Conservation (phyloP, 2,797 vertebrate species). For the Tenualosa ilisha region DNA sequence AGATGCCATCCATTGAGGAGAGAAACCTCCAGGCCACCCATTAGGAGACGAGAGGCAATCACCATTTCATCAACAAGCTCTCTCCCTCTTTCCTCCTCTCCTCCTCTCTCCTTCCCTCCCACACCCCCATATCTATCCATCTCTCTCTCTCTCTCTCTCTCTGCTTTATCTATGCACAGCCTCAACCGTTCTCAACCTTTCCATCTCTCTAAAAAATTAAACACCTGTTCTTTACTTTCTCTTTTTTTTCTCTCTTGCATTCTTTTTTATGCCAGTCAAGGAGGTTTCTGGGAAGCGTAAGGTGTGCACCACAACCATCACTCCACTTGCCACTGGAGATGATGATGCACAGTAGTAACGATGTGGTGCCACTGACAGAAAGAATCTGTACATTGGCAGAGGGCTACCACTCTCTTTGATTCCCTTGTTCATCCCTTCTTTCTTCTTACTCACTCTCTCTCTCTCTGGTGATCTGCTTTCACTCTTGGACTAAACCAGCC, state of each 20-base stretch:
- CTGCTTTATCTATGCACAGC: background rate
- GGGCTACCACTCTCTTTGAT: background rate
- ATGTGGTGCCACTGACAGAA: background rate
- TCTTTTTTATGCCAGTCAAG: too few species aligned
- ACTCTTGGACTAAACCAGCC: slow-evolving; percentile 60
- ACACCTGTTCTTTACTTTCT: background rate
- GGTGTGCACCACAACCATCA: background rate
- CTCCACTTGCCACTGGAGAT: background rate
- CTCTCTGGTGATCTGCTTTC: slow-evolving; percentile 30
- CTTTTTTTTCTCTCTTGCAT: background rate
- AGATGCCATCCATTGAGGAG: slow-evolving; percentile 59
- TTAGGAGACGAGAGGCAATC: slow-evolving; percentile 75
- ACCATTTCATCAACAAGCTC: slow-evolving; percentile 73
- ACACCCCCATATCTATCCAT: slow-evolving; percentile 24
- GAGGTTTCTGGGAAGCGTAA: background rate
- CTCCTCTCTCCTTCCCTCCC: slow-evolving; percentile 39
- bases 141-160: slow-evolving; percentile 30
- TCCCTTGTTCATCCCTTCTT: background rate
- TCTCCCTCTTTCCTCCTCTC: slow-evolving; percentile 34
- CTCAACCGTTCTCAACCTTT: background rate
- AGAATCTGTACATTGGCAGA: background rate
- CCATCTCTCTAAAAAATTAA: background rate
- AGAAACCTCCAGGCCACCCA: slow-evolving; percentile 68
- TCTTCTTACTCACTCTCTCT: slow-evolving; percentile 33
- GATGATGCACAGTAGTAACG: background rate